These are phyloP conservation scores for Alloplasta piceator DNA, from an alignment of 2,888 invertebrate genomes.

Conservation along the genomic window DNA sequence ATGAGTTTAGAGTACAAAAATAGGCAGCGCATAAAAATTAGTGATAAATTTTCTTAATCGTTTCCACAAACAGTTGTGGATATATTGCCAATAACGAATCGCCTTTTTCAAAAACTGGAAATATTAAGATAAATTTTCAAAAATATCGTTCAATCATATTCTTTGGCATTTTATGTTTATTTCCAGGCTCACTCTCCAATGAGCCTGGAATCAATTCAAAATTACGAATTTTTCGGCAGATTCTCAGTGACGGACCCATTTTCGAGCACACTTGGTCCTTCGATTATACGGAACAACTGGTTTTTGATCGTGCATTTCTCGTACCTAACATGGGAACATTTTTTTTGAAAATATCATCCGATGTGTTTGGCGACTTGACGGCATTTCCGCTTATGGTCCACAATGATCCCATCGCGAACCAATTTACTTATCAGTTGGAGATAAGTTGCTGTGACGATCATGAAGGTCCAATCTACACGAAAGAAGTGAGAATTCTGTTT, in stretches of 20 bases:
- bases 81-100: too few species aligned
- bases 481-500: constrained; percentile 33
- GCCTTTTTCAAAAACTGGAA: too few species aligned
- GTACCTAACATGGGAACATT: constrained; percentile 75
- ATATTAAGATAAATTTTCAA: too few species aligned
- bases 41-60: too few species aligned
- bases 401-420: constrained; percentile 60
- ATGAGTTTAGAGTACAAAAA: not conserved
- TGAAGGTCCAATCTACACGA: not conserved
- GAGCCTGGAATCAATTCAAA: too few species aligned
- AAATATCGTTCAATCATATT: too few species aligned
- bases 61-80: too few species aligned
- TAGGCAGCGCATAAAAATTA: not conserved
- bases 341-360: constrained; percentile 69
- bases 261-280: constrained; percentile 66
- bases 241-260: not conserved
- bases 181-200: too few species aligned
- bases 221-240: constrained; percentile 35
- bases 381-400: constrained; percentile 71
- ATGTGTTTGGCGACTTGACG: constrained; percentile 65
- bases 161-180: too few species aligned
- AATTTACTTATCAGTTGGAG: constrained; percentile 68
- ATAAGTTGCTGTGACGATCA: constrained; percentile 52
- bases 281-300: constrained; percentile 45
- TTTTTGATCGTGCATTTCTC: constrained; percentile 69